Evolutionary conservation across 2,888 invertebrate species (phyloP).

Genomic region (Lepas anatifera): DNA sequence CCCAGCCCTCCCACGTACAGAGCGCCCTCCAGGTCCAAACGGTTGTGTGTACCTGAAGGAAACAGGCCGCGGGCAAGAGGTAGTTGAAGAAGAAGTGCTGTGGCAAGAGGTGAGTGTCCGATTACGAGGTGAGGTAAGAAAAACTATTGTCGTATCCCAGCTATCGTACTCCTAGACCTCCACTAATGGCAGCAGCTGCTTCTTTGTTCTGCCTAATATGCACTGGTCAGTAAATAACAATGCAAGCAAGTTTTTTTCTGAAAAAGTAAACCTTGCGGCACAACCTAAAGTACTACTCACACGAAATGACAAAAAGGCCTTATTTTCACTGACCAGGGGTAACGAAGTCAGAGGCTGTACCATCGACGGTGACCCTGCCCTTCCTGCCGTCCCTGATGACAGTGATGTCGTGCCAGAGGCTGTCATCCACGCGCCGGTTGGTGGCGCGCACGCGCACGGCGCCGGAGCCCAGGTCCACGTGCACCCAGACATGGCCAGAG

Average conservation of each 20-base stretch:
- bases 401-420: constrained; percentile 82
- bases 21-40: constrained; percentile 74
- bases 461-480: constrained; percentile 83
- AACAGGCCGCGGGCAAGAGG: constrained; percentile 22
- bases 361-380: constrained; percentile 79
- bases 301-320: too few relatives aligned
- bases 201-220: too few relatives aligned
- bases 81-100: too few relatives aligned
- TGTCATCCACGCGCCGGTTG: constrained; percentile 62
- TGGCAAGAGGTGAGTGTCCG: too few relatives aligned
- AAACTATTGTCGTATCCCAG: too few relatives aligned
- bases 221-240: too few relatives aligned
- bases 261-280: too few relatives aligned
- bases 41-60: constrained; percentile 71
- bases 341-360: constrained; percentile 73
- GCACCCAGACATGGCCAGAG: constrained; percentile 84
- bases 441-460: constrained; percentile 74
- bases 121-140: too few relatives aligned
- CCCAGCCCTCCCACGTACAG: constrained; percentile 82
- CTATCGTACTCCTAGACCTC: too few relatives aligned
- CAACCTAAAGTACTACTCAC: too few relatives aligned
- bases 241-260: too few relatives aligned
- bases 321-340: constrained; percentile 60
- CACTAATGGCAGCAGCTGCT: too few relatives aligned
- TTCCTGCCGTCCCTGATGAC: constrained; percentile 68